A percentile compares a stretch with the other conserved stretches of the same genome.
Conservation (phyloP, 1,140 invertebrate species). For the Drosophila repleta region DNA sequence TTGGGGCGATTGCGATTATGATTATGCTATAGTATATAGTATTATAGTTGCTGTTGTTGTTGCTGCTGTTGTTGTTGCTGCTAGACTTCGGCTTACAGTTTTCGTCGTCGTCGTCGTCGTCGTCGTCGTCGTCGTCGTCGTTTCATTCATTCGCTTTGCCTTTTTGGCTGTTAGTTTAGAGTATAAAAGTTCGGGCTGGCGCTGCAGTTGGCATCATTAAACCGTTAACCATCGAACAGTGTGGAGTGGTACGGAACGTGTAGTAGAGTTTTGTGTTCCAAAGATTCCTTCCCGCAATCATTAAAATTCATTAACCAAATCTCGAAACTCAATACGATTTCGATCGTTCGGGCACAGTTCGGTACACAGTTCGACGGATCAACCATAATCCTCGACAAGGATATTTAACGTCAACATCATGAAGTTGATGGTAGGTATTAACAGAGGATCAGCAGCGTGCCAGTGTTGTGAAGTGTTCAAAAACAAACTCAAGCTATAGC, state of each 20-base stretch:
- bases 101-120: conserved; percentile 51
- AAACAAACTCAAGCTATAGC: conserved; percentile 17
- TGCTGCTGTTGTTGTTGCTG: conserved; percentile 30
- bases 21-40: conserved; percentile 48
- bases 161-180: conserved; percentile 57
- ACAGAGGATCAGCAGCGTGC: conserved; percentile 16
- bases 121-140: conserved; percentile 50
- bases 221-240: conserved; percentile 82
- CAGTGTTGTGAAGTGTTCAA: conserved; percentile 41
- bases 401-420: conserved; percentile 66
- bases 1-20: conserved; percentile 75
- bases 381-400: conserved; percentile 45
- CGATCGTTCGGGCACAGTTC: conserved; percentile 26
- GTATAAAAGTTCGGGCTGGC: conserved; percentile 78
- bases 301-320: conserved; percentile 27
- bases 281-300: conserved; percentile 1
- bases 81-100: conserved; percentile 50
- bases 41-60: conserved; percentile 36
- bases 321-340: not conserved
- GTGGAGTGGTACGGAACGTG: conserved; percentile 69
- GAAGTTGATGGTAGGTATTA: conserved; percentile 76
- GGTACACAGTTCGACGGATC: conserved; percentile 29
- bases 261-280: conserved; percentile 42
- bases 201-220: conserved; percentile 81
- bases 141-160: conserved; percentile 50